Evolutionary conservation across 1,140 invertebrate genomes (phyloP).

Genomic region (Drosophila ogumai): DNA sequence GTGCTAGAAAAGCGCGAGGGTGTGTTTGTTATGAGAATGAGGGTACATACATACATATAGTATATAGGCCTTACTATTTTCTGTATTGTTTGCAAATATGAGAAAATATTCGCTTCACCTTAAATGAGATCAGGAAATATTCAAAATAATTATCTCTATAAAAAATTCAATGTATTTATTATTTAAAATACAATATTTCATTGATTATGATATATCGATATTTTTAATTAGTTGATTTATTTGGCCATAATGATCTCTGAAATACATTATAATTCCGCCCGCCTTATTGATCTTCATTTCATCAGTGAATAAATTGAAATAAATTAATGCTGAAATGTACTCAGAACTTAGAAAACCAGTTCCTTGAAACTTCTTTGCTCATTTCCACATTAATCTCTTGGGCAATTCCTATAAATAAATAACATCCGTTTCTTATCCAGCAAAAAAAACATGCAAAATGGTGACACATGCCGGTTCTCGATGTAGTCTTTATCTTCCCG

Average conservation of each 20-base stretch:
- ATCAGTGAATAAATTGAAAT: conserved; percentile 6
- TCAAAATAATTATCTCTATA: background rate
- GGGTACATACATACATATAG: conserved; percentile 7
- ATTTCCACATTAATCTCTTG: conserved; percentile 16
- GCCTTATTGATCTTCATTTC: background rate
- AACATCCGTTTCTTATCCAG: conserved; percentile 24
- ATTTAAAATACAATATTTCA: background rate
- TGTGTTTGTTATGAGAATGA: conserved; percentile 22
- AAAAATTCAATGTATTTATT: background rate
- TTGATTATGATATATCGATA: background rate
- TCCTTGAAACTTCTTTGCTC: conserved; percentile 4
- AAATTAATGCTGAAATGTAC: conserved; percentile 3
- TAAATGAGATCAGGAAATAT: background rate
- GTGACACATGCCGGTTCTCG: conserved; percentile 17
- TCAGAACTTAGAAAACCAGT: conserved; percentile 17
- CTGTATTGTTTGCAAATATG: conserved; percentile 33
- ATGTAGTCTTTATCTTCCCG: background rate
- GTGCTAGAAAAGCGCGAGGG: conserved; percentile 8
- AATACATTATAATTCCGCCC: background rate
- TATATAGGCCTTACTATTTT: conserved; percentile 11
- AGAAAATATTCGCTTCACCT: conserved; percentile 1
- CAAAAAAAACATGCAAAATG: conserved; percentile 10
- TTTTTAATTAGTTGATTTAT: background rate
- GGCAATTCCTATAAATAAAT: conserved; percentile 25
- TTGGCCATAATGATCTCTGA: background rate